Evolutionary conservation across 2,888 invertebrate species (phyloP), one percentile per base, ranked within the genome.

Genomic region (Rhyacophila evoluta): DNA sequence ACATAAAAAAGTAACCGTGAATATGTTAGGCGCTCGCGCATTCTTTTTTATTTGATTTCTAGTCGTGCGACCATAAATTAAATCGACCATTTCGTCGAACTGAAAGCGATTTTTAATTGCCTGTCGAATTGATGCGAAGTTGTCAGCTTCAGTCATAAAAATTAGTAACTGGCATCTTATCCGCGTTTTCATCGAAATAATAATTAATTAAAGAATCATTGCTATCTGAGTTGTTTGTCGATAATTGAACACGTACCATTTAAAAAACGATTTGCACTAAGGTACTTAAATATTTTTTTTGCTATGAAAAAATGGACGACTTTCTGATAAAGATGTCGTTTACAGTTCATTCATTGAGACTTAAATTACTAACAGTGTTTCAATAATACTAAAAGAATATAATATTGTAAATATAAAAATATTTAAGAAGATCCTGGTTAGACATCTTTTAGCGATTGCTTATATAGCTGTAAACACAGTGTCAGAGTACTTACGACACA

Each of bases 101-200:
- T 55, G 55, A 55, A 55, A 55, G 19, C 55, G 55, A 19, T 55
- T 55, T 55, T 55, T 55, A 55, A 55, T 55, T 55, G 55, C 55
- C 55, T 55, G 55, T 55, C 55, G 55, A 55, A 55, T 55, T 55
- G 55, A 55, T 55, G 55, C 25, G 55, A 19, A 25, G 55, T 55
- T 55, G 55, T 55, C 55, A 55, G 55, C 5, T 55, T 55, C 8
- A 19, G 15, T 55, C 25, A 25, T 55, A 55, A 1, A 55, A 55
- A 55, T 55, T 55, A 55, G 55, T 19, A 19, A 8, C 55, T 4
- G 15, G 41, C 19, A 41, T 19, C 15, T 19, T 19, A 55, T 55
- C 55, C 25, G 25, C 19, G 55, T 55, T 55, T 55, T 55, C 19
- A 55, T 55, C 55, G 19, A 55, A 55, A 55, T 19, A 25, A 8